phyloP scores from a whole-genome alignment of 2,113 vertebrate genomes.

The Xyliphius kryptos region DNA sequence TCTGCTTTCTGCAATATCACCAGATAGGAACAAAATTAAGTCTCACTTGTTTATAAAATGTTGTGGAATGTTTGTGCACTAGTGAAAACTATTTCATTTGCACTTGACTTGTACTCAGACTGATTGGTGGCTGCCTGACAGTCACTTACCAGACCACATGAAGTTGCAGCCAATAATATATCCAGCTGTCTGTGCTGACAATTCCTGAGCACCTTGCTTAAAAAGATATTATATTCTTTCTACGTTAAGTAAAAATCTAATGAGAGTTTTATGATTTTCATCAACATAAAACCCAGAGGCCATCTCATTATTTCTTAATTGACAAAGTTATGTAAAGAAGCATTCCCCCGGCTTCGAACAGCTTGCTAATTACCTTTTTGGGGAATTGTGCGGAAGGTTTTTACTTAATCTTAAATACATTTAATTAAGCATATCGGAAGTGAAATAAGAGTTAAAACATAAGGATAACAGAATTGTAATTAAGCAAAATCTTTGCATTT shows the following conservation, averaged over 20 bases:
- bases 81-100: constrained; percentile 9
- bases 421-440: too few relatives aligned
- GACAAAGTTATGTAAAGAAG: constrained; percentile 3
- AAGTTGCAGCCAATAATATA: not conserved
- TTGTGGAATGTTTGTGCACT: not conserved
- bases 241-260: constrained; percentile 17
- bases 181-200: constrained; percentile 2
- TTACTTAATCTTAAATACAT: too few relatives aligned
- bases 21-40: not conserved
- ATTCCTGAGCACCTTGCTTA: constrained; percentile 2
- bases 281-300: constrained; percentile 5
- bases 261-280: not conserved
- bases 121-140: constrained; percentile 7
- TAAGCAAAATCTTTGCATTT: too few relatives aligned
- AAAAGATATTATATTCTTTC: constrained; percentile 8
- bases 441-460: too few relatives aligned
- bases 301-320: constrained; percentile 20
- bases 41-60: not conserved
- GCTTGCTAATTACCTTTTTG: constrained; percentile 8
- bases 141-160: constrained; percentile 2
- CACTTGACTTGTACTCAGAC: constrained; percentile 12
- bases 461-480: too few relatives aligned
- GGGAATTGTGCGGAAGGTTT: not conserved
- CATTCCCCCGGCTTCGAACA: not conserved
- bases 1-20: too few relatives aligned